phyloP scores from a whole-genome alignment of 1,140 invertebrate genomes.

The Laodelphax striatellus region DNA sequence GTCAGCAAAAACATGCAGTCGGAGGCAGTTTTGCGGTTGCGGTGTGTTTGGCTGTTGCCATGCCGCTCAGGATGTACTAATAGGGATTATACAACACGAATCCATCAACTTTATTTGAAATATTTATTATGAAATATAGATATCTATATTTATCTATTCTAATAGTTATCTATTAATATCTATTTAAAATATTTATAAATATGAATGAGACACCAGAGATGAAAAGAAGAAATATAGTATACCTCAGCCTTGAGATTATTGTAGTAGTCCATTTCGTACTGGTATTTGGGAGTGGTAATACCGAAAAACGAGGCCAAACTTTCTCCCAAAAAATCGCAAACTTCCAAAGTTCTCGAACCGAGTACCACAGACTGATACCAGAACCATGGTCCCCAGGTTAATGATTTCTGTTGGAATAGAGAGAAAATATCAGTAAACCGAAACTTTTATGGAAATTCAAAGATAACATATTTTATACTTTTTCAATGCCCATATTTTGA shows the following conservation, averaged over 20 bases:
- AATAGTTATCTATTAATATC: too few species aligned
- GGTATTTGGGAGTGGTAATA: conserved; percentile 84
- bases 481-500: neutral
- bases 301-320: conserved; percentile 73
- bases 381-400: conserved; percentile 62
- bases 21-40: too few species aligned
- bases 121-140: too few species aligned
- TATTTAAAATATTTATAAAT: too few species aligned
- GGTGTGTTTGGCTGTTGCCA: too few species aligned
- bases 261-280: conserved; percentile 77
- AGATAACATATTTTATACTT: neutral
- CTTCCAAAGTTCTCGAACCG: conserved; percentile 46
- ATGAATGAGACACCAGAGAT: too few species aligned
- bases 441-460: conserved; percentile 1
- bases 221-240: neutral
- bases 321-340: conserved; percentile 75
- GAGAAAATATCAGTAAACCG: conserved; percentile 11
- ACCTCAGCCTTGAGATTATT: conserved; percentile 36
- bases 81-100: too few species aligned
- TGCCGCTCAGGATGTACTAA: too few species aligned
- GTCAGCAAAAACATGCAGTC: too few species aligned
- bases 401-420: conserved; percentile 33
- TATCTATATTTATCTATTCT: too few species aligned
- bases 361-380: conserved; percentile 50
- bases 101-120: too few species aligned